phyloP scores from a whole-genome alignment of 2,888 invertebrate genomes.

The Amaurobius ferox region DNA sequence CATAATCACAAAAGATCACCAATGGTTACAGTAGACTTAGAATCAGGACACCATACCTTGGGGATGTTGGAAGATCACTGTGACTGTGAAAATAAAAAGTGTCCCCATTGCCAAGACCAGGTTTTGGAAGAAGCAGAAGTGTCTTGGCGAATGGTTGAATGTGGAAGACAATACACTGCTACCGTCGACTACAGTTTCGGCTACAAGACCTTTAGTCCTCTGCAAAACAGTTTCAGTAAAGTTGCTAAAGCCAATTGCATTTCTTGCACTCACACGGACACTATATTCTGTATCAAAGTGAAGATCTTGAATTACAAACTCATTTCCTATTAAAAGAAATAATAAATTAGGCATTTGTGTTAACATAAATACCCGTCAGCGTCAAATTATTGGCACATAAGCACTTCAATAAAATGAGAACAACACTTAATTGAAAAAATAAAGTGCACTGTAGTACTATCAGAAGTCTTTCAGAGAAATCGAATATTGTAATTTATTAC shows the following conservation, averaged over 20 bases:
- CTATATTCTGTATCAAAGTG: slow-evolving; percentile 64
- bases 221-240: slow-evolving; percentile 53
- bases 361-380: no score
- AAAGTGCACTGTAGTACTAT: no score
- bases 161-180: slow-evolving; percentile 81
- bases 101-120: background rate
- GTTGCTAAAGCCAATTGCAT: slow-evolving; percentile 73
- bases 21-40: background rate
- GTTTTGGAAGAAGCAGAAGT: background rate
- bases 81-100: background rate
- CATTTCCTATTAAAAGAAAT: slow-evolving; percentile 31
- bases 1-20: slow-evolving; percentile 21
- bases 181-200: slow-evolving; percentile 61
- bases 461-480: no score
- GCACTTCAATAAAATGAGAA: no score
- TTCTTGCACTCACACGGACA: slow-evolving; percentile 70
- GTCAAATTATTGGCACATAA: no score
- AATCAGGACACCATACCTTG: slow-evolving; percentile 24
- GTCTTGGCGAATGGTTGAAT: slow-evolving; percentile 30
- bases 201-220: slow-evolving; percentile 61
- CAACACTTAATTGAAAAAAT: no score
- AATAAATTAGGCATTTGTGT: no score
- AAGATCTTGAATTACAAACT: slow-evolving; percentile 54
- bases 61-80: slow-evolving; percentile 21
- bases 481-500: no score